These are phyloP conservation scores for Bombus confusus DNA, from an alignment of 1,140 invertebrate species.

Conservation along the genomic window DNA sequence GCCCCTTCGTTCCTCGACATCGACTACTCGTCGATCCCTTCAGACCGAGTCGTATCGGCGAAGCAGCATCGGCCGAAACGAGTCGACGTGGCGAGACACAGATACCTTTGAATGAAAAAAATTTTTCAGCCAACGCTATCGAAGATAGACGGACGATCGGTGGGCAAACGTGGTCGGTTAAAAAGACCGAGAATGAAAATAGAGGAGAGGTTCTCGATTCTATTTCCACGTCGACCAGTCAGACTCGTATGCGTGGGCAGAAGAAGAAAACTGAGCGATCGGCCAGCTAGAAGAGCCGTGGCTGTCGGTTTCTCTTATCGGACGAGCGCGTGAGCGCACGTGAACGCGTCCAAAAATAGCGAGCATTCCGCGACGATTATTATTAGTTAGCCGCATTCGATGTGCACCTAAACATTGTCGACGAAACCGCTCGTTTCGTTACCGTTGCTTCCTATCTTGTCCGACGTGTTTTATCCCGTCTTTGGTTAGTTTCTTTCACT, in stretches of 20 bases:
- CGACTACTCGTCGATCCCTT: no score
- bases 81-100: neutral
- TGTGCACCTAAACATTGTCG: slow-evolving; percentile 50
- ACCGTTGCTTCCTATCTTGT: neutral
- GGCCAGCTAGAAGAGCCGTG: slow-evolving; percentile 23
- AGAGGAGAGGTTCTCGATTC: slow-evolving; percentile 55
- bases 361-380: slow-evolving; percentile 67
- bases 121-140: neutral
- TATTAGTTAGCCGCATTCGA: slow-evolving; percentile 52
- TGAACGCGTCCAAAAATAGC: slow-evolving; percentile 64
- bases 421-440: neutral
- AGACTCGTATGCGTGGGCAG: slow-evolving; percentile 51
- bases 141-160: neutral
- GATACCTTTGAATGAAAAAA: neutral
- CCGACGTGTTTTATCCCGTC: no score
- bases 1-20: no score
- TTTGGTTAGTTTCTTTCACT: neutral
- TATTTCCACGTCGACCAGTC: slow-evolving; percentile 52
- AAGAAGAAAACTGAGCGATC: slow-evolving; percentile 56
- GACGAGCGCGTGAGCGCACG: slow-evolving; percentile 27
- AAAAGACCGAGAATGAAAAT: slow-evolving; percentile 39
- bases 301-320: slow-evolving; percentile 48
- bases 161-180: slow-evolving; percentile 10
- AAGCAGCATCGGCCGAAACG: neutral
- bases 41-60: no score